Conservation (phyloP, 2,888 invertebrate species). For the Philhelius pedissequus region DNA sequence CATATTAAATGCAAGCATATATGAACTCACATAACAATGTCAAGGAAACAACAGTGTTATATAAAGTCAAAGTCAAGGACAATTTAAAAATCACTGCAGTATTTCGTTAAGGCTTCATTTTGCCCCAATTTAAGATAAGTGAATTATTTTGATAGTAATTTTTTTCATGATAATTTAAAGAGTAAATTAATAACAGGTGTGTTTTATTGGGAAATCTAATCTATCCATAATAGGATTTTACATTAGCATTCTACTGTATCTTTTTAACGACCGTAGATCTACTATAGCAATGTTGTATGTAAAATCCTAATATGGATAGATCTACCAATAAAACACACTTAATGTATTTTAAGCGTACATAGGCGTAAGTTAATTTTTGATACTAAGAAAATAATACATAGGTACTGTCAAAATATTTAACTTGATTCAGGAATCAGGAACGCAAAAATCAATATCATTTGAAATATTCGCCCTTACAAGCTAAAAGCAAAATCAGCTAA, state of each 20-base stretch:
- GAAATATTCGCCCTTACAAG: not conserved
- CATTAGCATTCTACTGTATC: too few species aligned
- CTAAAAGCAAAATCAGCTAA: not conserved
- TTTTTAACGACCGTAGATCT: too few species aligned
- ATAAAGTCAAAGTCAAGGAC: conserved; percentile 48
- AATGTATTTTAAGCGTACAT: too few species aligned
- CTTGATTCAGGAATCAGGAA: not conserved
- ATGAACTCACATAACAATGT: conserved; percentile 5
- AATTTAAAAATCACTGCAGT: not conserved
- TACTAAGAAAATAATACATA: not conserved
- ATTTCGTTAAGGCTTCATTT: not conserved
- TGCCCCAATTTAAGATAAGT: not conserved
- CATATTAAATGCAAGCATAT: not conserved
- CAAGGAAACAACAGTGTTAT: conserved; percentile 36
- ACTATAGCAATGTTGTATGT: too few species aligned
- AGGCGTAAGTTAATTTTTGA: too few species aligned
- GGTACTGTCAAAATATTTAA: not conserved
- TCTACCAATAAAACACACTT: too few species aligned
- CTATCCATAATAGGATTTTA: too few species aligned
- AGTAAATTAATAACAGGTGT: too few species aligned
- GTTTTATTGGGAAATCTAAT: too few species aligned
- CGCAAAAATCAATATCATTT: conserved; percentile 3
- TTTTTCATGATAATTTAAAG: too few species aligned
- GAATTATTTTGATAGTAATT: not conserved
- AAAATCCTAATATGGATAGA: too few species aligned